These are phyloP conservation scores for Capitulum mitella DNA, from an alignment of 2,888 invertebrate genomes.

Conservation along the genomic window DNA sequence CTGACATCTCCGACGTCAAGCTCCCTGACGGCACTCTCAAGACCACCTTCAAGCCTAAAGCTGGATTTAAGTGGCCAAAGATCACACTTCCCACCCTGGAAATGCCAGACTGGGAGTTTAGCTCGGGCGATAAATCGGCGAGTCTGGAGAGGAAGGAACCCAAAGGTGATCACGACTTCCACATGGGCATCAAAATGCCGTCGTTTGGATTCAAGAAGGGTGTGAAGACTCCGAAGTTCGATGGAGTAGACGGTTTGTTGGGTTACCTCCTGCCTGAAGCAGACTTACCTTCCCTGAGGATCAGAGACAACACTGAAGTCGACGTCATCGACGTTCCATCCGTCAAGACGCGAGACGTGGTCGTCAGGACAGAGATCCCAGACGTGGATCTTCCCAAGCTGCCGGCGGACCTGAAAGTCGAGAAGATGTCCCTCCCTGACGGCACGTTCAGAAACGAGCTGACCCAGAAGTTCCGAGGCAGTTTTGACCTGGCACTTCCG, in stretches of 20 bases:
- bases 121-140: not conserved
- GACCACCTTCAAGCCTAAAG: not conserved
- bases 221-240: slow-evolving; percentile 11
- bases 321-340: not conserved
- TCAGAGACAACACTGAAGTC: not conserved
- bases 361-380: not conserved
- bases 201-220: slow-evolving; percentile 1
- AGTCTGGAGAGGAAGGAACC: slow-evolving; percentile 5
- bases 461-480: not conserved
- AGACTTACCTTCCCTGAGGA: not conserved
- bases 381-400: not conserved
- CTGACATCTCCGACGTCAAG: slow-evolving; percentile 28
- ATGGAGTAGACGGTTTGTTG: not conserved
- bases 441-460: not conserved
- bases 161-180: not conserved
- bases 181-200: slow-evolving; percentile 15
- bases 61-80: not conserved
- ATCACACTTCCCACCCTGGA: not conserved
- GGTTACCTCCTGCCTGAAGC: not conserved
- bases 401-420: not conserved
- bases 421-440: not conserved
- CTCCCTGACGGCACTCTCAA: slow-evolving; percentile 10
- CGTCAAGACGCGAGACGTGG: not conserved
- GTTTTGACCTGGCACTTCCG: not conserved
- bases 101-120: not conserved